These are phyloP conservation scores for Hirtodrosophila confusa DNA, from an alignment of 2,888 invertebrate genomes.

Conservation along the genomic window DNA sequence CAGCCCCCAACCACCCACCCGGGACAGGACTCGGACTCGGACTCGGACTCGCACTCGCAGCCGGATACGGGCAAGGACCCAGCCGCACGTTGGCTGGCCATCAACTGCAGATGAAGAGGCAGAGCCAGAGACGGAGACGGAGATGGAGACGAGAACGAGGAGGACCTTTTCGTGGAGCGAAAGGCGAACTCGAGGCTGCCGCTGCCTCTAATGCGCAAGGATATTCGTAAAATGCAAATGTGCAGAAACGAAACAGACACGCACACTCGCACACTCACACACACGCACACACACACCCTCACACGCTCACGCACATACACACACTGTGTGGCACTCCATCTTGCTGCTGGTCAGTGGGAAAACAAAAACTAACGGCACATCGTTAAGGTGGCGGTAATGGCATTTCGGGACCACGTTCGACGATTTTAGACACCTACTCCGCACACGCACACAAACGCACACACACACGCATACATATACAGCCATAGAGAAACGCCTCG, in stretches of 20 bases:
- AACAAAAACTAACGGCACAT: slow-evolving; percentile 63
- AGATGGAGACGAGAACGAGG: not conserved
- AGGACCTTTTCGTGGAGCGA: slow-evolving; percentile 42
- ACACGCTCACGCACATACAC: slow-evolving; percentile 3
- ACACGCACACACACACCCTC: slow-evolving; percentile 20
- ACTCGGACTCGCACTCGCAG: slow-evolving; percentile 4
- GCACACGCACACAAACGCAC: slow-evolving; percentile 5
- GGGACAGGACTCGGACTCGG: slow-evolving; percentile 1
- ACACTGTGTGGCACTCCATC: slow-evolving; percentile 48
- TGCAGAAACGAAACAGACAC: slow-evolving; percentile 70
- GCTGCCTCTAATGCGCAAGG: slow-evolving; percentile 79
- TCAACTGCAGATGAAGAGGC: slow-evolving; percentile 29
- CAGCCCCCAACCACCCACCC: slow-evolving; percentile 3
- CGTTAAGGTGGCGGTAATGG: slow-evolving; percentile 78
- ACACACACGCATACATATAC: slow-evolving; percentile 2
- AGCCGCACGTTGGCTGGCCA: slow-evolving; percentile 18
- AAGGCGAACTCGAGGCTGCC: slow-evolving; percentile 46
- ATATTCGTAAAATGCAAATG: slow-evolving; percentile 82
- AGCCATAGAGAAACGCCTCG: not conserved
- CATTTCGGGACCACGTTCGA: slow-evolving; percentile 74
- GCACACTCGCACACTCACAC: slow-evolving; percentile 26
- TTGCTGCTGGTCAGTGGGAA: slow-evolving; percentile 58
- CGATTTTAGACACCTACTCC: slow-evolving; percentile 70
- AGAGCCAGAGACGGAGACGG: not conserved
- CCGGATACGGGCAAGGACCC: slow-evolving; percentile 16